Evolutionary conservation across 2,113 vertebrate species (phyloP).

Genomic region (Girardinichthys multiradiatus): DNA sequence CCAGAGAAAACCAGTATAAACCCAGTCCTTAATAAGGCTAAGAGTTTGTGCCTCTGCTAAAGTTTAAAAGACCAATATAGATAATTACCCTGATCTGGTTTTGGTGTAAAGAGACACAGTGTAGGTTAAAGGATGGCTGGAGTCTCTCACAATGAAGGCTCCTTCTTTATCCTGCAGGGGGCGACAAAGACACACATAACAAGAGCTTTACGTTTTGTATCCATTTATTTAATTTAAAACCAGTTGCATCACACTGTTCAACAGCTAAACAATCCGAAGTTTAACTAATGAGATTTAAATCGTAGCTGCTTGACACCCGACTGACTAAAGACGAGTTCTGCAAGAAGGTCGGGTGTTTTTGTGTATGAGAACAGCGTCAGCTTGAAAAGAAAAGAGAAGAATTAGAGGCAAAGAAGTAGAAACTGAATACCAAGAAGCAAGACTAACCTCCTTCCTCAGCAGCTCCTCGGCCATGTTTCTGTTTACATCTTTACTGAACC

Average conservation of each 20-base stretch:
- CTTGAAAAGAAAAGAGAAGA: too few species aligned
- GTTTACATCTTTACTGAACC: conserved; percentile 90
- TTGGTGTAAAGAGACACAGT: conserved; percentile 93
- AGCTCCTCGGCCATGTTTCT: conserved; percentile 93
- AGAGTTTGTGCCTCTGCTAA: too few species aligned
- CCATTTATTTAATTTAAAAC: background rate
- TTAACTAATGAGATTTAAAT: too few species aligned
- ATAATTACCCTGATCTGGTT: conserved; percentile 82
- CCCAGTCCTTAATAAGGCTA: background rate
- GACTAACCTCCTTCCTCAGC: conserved; percentile 86
- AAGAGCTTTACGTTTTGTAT: background rate
- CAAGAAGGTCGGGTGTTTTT: too few species aligned
- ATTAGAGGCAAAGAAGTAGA: background rate
- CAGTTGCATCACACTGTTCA: background rate
- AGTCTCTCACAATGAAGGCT: conserved; percentile 93
- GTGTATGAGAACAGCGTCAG: too few species aligned
- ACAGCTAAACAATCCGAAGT: too few species aligned
- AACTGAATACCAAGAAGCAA: background rate
- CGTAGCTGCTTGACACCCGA: too few species aligned
- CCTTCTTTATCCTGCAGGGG: conserved; percentile 93
- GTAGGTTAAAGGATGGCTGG: conserved; percentile 88
- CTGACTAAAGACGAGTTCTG: too few species aligned
- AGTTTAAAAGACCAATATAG: background rate
- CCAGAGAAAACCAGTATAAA: background rate
- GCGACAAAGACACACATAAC: conserved; percentile 31